These are phyloP conservation scores for Epinephelus lanceolatus DNA, from an alignment of 2,113 vertebrate genomes.

Conservation along the genomic window DNA sequence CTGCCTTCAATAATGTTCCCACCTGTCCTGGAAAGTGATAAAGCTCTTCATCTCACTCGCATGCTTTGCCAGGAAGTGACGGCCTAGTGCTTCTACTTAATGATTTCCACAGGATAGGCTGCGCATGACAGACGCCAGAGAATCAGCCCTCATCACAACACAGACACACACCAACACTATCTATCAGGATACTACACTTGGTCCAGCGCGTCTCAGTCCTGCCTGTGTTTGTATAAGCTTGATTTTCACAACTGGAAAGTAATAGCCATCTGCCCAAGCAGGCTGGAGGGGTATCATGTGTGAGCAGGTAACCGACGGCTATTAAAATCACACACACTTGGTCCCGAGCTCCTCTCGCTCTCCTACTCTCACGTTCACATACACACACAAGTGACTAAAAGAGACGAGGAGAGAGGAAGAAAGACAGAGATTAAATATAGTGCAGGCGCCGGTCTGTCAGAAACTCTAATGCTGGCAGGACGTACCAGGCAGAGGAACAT, in stretches of 20 bases:
- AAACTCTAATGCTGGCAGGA: slow-evolving; percentile 59
- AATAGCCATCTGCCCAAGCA: slow-evolving; percentile 84
- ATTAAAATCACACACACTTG: slow-evolving; percentile 79
- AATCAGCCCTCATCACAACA: slow-evolving; percentile 60
- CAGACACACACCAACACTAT: slow-evolving; percentile 58
- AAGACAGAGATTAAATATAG: slow-evolving; percentile 65
- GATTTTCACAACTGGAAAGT: slow-evolving; percentile 86
- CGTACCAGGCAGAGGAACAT: slow-evolving; percentile 56
- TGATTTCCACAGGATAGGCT: slow-evolving; percentile 84
- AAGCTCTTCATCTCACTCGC: slow-evolving; percentile 76
- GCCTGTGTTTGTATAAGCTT: slow-evolving; percentile 83
- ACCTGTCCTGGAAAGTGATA: slow-evolving; percentile 75
- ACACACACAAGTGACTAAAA: slow-evolving; percentile 50
- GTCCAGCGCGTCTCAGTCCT: slow-evolving; percentile 71
- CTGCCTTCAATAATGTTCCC: slow-evolving; percentile 56
- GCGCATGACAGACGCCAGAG: slow-evolving; percentile 79
- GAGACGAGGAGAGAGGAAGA: slow-evolving; percentile 32
- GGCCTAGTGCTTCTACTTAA: slow-evolving; percentile 83
- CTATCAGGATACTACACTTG: slow-evolving; percentile 72
- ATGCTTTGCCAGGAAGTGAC: slow-evolving; percentile 79
- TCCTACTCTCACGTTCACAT: slow-evolving; percentile 6
- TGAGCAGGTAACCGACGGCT: slow-evolving; percentile 83
- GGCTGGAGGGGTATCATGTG: slow-evolving; percentile 80
- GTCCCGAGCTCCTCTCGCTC: slow-evolving; percentile 46
- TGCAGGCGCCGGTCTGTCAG: slow-evolving; percentile 63